Base-by-base conservation (phyloP, 2,888 invertebrate species). In the Pollenia angustigena region DNA sequence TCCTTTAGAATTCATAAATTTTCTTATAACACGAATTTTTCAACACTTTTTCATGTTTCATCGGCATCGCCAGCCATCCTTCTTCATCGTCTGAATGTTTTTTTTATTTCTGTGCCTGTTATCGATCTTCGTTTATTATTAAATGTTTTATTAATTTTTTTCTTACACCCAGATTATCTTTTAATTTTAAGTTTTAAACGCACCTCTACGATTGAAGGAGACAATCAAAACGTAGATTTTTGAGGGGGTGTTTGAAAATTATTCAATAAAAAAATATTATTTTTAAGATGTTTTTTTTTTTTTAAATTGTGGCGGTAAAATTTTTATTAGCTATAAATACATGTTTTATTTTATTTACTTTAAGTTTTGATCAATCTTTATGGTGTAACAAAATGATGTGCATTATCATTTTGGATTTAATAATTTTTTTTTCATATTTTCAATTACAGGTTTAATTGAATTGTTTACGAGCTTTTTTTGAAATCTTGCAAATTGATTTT, bases 61-160 rank as follows among this genome's bases (percentile, higher is more conserved):
- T 80, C 80, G 74, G 16, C 60, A 62, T 62, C 60, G n/a, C 46
- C 68, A 56, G 10, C n/a, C 23, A 32, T 44, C 42, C 62, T 52
- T 52, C 84, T 40, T 42, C 56, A 76, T 54, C 50, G 18, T 68
- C 58, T 40, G 18, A 18, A 16, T 16, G 10, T 68, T 81, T 81
- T 58, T 75, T 68, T 85, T 23, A 14, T 81, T 56, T 66, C 32
- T 79, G 54, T 56, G 64, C 66, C 58, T 72, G 48, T 76, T 76
- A 79, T 85, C 74, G 82, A 79, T 79, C 58, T 66, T 18, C 44
- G 7, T 84, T 72, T 64, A 56, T 84, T 87, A 78, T 74, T 87
- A 87, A 84, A 84, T 87, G 76, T 87, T 87, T 87, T 84, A 87
- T 87, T 87, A 81, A 84, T 87, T 78, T 64, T 74, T 54, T 80